A percentile compares a stretch with the other conserved stretches of the same genome.
Evolutionary conservation across 2,888 invertebrate genomes (phyloP).

Genomic region (Sesia bembeciformis): DNA sequence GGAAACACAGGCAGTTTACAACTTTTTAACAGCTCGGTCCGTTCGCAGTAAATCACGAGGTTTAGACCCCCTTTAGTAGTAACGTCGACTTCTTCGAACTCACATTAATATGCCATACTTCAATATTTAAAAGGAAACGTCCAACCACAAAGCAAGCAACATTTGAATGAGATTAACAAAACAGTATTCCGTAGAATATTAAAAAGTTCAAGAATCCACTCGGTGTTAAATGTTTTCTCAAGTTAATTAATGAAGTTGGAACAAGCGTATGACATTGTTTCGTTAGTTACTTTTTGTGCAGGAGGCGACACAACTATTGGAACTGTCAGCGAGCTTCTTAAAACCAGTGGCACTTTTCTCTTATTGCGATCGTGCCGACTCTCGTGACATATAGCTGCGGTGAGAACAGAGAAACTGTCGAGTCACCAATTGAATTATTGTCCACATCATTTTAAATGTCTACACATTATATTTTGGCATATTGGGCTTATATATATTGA

Average conservation of each 20-base stretch:
- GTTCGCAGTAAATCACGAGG: conserved; percentile 65
- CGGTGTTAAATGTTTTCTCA: background rate
- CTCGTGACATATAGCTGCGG: conserved; percentile 28
- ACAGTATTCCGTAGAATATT: background rate
- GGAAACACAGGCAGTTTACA: conserved; percentile 71
- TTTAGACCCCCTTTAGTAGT: conserved; percentile 67
- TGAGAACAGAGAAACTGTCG: background rate
- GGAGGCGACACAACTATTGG: conserved; percentile 33
- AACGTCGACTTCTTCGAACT: conserved; percentile 71
- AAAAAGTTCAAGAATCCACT: background rate
- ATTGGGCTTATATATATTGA: no score
- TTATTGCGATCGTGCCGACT: conserved; percentile 28
- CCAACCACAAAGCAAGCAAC: conserved; percentile 41
- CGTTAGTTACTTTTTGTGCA: background rate
- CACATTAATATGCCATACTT: conserved; percentile 69
- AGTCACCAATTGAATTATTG: background rate
- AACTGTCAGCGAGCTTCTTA: conserved; percentile 51
- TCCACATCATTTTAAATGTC: no score
- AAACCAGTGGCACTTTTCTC: conserved; percentile 34
- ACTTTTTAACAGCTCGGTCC: conserved; percentile 65
- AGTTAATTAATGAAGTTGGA: no score
- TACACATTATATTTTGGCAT: no score
- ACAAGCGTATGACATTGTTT: background rate
- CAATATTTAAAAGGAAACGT: conserved; percentile 63
- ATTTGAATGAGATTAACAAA: background rate